These are phyloP conservation scores for Lasioglossum calceatum DNA, from an alignment of 2,888 invertebrate species.

Conservation along the genomic window DNA sequence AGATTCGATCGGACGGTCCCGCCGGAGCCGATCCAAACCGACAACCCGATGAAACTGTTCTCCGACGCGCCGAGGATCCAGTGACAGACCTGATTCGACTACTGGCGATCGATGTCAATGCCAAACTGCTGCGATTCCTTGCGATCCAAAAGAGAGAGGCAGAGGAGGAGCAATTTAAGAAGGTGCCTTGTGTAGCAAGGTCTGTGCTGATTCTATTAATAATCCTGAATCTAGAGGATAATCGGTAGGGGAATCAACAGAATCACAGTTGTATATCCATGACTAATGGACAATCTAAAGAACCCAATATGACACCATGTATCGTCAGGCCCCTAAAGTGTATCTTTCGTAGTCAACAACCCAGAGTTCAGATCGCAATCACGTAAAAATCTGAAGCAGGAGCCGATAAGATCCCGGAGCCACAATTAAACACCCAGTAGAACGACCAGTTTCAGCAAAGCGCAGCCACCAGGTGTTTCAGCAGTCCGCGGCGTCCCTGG, in stretches of 20 bases:
- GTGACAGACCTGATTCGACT: background rate
- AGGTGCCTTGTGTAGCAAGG: background rate
- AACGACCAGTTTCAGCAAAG: background rate
- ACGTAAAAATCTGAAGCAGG: background rate
- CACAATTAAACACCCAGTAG: background rate
- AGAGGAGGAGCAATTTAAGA: background rate
- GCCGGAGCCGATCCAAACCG: background rate
- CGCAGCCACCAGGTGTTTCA: background rate
- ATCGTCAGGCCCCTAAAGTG: background rate
- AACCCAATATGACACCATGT: background rate
- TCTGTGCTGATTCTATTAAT: background rate
- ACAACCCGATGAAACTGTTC: conserved; percentile 5
- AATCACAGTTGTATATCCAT: background rate
- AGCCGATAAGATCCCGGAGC: background rate
- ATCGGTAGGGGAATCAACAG: background rate
- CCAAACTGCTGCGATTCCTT: background rate
- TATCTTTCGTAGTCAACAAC: background rate
- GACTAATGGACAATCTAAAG: background rate
- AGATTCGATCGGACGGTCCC: conserved; percentile 18
- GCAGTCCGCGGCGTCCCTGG: background rate
- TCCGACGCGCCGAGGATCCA: background rate
- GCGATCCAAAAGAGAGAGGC: background rate
- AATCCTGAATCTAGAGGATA: background rate
- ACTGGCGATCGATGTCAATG: background rate
- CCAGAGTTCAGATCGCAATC: background rate